A percentile compares a stretch with the other conserved stretches of the same genome.
These are phyloP conservation scores for Climacteris rufus DNA, from an alignment of 2,113 vertebrate genomes.

Conservation along the genomic window DNA sequence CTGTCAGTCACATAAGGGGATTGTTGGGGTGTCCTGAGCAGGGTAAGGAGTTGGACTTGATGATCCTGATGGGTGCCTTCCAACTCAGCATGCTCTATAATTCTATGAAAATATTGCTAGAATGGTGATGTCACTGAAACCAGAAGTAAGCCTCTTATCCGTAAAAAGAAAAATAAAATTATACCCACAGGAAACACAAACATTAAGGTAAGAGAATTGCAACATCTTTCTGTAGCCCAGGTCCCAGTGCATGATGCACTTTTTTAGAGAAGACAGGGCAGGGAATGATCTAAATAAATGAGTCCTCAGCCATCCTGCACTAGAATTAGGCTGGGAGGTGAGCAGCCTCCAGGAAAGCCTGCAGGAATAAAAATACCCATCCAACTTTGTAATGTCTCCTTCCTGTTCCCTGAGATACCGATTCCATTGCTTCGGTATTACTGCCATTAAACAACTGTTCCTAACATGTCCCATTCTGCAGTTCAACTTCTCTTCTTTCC, in stretches of 20 bases:
- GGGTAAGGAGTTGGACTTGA: not conserved
- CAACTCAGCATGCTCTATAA: not conserved
- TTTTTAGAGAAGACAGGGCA: not conserved
- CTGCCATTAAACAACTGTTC: not conserved
- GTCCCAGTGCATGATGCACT: not conserved
- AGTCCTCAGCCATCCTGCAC: not conserved
- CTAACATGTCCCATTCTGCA: not conserved
- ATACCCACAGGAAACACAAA: not conserved
- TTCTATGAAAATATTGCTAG: not conserved
- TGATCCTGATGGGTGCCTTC: not conserved
- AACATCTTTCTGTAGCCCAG: not conserved
- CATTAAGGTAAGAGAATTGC: not conserved
- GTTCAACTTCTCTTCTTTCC: not conserved
- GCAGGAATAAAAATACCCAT: not conserved
- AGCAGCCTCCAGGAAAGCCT: not conserved
- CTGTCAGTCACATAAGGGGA: not conserved
- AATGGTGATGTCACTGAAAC: not conserved
- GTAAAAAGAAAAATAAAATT: not conserved
- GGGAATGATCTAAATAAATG: not conserved
- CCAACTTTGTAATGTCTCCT: not conserved
- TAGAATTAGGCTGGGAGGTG: not conserved
- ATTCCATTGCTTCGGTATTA: not conserved
- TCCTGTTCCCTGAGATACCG: not conserved
- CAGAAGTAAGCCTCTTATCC: not conserved
- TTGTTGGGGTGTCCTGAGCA: not conserved